A percentile compares a stretch with the other conserved stretches of the same genome.
Evolutionary conservation across 2,797 vertebrate genomes (phyloP).

Genomic region (Smutsia gigantea): DNA sequence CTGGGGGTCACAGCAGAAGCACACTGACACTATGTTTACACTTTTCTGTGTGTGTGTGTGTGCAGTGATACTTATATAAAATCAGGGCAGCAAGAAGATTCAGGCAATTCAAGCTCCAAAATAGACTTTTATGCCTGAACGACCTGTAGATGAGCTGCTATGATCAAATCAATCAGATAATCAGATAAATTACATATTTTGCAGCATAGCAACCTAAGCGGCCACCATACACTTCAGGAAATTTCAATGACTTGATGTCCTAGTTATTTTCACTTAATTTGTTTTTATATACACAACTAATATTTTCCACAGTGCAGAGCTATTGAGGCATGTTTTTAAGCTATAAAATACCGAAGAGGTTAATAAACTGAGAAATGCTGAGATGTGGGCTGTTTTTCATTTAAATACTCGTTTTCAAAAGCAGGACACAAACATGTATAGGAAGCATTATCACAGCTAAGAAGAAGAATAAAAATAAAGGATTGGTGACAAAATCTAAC

Average conservation of each 20-base stretch:
- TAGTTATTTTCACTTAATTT: background rate
- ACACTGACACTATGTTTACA: background rate
- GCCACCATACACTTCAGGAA: constrained; percentile 4
- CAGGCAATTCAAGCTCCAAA: background rate
- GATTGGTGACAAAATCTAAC: background rate
- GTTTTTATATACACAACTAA: background rate
- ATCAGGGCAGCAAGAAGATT: constrained; percentile 29
- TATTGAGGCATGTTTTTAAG: background rate
- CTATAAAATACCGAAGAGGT: background rate
- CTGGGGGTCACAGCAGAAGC: background rate
- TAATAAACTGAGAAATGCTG: background rate
- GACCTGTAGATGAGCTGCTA: background rate
- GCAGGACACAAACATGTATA: background rate
- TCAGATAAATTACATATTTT: background rate
- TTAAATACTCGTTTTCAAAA: constrained; percentile 43
- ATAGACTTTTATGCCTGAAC: background rate
- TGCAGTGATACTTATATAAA: background rate
- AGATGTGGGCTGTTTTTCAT: constrained; percentile 21
- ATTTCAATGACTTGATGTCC: background rate
- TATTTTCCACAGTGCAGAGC: background rate
- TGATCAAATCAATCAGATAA: background rate
- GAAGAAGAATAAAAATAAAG: constrained; percentile 10
- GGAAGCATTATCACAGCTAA: background rate
- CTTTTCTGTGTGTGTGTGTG: background rate
- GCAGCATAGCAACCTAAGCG: background rate